These are phyloP conservation scores for Melanocharis versteri DNA, from an alignment of 2,113 vertebrate genomes.

Conservation along the genomic window DNA sequence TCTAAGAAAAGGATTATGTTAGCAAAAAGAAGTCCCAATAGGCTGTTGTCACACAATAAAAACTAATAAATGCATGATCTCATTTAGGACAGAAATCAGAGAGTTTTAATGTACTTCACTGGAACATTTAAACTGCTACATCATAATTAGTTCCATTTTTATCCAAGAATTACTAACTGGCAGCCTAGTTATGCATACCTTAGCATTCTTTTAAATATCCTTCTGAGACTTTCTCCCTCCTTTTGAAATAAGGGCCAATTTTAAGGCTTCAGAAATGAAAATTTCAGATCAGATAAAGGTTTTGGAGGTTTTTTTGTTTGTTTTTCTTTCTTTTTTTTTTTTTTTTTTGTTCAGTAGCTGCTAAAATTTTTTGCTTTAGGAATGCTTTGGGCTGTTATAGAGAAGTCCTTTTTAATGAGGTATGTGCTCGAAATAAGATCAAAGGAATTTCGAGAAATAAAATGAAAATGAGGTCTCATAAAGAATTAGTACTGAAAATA, in stretches of 20 bases:
- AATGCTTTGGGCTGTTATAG: neutral
- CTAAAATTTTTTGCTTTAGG: neutral
- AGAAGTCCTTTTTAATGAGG: neutral
- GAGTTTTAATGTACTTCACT: neutral
- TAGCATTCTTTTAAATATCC: neutral
- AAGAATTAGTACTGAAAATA: neutral
- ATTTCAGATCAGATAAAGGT: neutral
- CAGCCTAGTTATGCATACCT: neutral
- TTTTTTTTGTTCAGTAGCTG: neutral
- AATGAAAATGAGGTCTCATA: neutral
- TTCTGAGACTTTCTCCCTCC: neutral
- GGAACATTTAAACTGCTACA: neutral
- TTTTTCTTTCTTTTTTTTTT: fast-evolving
- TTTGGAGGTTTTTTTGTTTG: neutral
- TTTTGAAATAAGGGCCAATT: neutral
- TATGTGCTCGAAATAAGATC: neutral
- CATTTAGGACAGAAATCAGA: neutral
- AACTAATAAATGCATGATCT: neutral
- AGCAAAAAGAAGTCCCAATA: neutral
- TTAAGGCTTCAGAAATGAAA: neutral
- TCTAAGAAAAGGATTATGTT: neutral
- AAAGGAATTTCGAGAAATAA: neutral
- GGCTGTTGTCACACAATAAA: neutral
- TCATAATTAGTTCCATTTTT: neutral
- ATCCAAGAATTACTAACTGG: neutral